phyloP scores from a whole-genome alignment of 2,113 vertebrate genomes.

The Equus quagga region DNA sequence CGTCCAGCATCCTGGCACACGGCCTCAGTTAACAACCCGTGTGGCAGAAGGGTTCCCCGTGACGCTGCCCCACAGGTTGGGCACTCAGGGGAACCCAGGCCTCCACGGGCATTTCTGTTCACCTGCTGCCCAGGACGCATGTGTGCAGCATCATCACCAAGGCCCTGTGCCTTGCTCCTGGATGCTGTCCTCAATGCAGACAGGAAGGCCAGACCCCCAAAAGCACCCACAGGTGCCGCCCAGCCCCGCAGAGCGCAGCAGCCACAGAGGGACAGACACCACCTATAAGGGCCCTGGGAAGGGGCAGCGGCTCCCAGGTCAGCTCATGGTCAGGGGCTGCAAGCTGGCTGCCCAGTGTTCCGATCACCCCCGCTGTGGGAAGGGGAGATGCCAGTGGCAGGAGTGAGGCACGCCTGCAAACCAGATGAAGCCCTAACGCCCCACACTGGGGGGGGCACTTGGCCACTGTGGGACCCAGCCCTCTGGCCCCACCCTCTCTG shows the following conservation, averaged over 20 bases:
- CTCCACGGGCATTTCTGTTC: neutral
- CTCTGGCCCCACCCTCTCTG: neutral
- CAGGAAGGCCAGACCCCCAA: neutral
- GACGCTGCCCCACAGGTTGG: neutral
- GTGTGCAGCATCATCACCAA: neutral
- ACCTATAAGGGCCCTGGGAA: neutral
- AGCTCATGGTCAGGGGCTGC: neutral
- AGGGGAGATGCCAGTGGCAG: neutral
- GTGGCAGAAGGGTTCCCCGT: neutral
- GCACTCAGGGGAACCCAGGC: neutral
- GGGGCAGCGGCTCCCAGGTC: neutral
- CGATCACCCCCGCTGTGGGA: neutral
- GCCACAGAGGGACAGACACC: neutral
- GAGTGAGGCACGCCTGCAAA: neutral
- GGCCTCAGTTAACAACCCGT: neutral
- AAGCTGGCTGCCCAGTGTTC: neutral
- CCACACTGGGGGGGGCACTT: neutral
- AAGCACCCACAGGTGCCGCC: neutral
- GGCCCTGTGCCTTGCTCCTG: neutral
- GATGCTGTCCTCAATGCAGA: neutral
- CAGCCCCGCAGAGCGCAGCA: no score
- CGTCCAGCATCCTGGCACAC: neutral
- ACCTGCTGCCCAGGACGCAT: neutral
- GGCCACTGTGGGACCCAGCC: neutral
- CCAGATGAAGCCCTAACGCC: no score